A percentile compares a stretch with the other conserved stretches of the same genome.
Evolutionary conservation across 2,113 vertebrate species (phyloP).

Genomic region (Nesogale talazaci): DNA sequence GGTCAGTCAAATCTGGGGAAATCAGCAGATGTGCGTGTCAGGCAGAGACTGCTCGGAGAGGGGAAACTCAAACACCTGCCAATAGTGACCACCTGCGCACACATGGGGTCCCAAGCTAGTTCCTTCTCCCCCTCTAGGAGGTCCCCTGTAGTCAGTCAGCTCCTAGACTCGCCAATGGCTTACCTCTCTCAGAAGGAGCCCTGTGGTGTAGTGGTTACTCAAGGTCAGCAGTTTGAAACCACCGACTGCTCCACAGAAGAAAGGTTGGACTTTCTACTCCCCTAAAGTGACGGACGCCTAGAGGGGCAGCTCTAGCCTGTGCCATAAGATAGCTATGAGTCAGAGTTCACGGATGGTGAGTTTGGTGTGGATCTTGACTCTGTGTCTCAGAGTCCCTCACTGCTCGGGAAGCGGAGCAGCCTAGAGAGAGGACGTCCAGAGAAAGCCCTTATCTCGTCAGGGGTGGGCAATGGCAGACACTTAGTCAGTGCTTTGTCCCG

Average conservation of each 20-base stretch:
- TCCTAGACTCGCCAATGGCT: not conserved
- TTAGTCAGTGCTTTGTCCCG: not conserved
- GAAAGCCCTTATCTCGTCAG: not conserved
- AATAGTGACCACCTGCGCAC: fast-evolving
- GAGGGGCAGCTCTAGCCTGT: too few relatives aligned
- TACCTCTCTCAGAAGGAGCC: too few relatives aligned
- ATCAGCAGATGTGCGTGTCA: not conserved
- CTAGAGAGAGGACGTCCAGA: not conserved
- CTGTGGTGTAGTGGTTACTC: too few relatives aligned
- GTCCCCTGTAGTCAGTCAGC: fast-evolving
- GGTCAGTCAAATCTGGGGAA: not conserved
- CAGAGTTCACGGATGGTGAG: too few relatives aligned
- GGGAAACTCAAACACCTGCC: not conserved
- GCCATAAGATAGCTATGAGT: too few relatives aligned
- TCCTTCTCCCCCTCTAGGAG: too few relatives aligned
- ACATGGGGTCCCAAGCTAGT: fast-evolving
- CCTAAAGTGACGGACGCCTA: too few relatives aligned
- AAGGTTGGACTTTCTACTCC: too few relatives aligned
- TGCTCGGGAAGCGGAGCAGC: not conserved
- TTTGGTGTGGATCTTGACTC: not conserved
- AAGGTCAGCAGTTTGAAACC: too few relatives aligned
- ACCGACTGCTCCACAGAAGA: too few relatives aligned
- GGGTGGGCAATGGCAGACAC: too few relatives aligned
- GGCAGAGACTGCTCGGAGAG: not conserved
- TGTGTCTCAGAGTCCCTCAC: not conserved